Base-by-base conservation (phyloP, 2,888 invertebrate genomes). In the Apocheima hispidaria region DNA sequence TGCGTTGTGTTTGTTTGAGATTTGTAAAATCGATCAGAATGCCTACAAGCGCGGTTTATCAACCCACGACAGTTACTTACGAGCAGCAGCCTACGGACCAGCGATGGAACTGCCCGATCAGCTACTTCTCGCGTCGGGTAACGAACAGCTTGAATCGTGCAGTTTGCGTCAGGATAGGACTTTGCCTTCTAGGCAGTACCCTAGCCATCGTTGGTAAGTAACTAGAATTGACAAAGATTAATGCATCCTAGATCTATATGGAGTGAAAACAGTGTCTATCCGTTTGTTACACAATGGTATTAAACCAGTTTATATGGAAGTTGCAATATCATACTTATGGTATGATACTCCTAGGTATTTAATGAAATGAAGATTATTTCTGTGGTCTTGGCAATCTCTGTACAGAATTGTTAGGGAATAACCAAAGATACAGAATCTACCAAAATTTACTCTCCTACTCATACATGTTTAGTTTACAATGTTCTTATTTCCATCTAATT, bases 41-140 rank as follows among this genome's bases (percentile, higher is more conserved):
- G 95, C 95, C 95, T 71, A 93, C 94, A 58, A 95, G 95, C 81
- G 95, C 96, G 63, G 96, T 96, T 48, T 96, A 96, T 87, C 96
- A 96, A 83, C 96, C 96, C 14, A 96, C 96, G 65, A 96, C 96
- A 70, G 96, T 96, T 69, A 96, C 96, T 56, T 96, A 96, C 82
- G 96, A 96, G 83, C 93, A 94, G 71, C 93, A 93, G 73, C 92
- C 92, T n/a, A 84, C 79, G 49, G 94, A 94, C 61, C 93, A 94
- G 85, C 82, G 94, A 81, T 86, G 93, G 94, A 83, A 91, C 88
- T 87, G 93, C 84, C 89, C 94, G 78, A 84, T 94, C 92, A 90
- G 93, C 87, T 86, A 89, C 84, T 86, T 93, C 87, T 84, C 92
- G 71, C 91, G 92, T 23, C 85, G 92, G 35, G 90, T 92, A 82